A percentile compares a stretch with the other conserved stretches of the same genome.
These are phyloP conservation scores for Drosophila monieri DNA, from an alignment of 2,888 invertebrate species.

Conservation along the genomic window DNA sequence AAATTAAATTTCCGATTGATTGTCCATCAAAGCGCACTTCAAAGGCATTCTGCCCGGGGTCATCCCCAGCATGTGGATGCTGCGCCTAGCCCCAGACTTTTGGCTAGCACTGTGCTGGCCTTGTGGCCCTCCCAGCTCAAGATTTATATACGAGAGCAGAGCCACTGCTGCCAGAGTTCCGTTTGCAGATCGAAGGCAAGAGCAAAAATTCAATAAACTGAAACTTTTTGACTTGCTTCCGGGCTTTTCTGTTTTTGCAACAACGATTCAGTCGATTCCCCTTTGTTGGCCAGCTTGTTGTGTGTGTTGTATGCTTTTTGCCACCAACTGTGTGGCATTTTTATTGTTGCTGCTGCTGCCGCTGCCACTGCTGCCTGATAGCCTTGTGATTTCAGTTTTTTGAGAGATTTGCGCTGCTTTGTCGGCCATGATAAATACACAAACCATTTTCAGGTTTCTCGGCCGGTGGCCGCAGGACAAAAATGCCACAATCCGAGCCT, in stretches of 20 bases:
- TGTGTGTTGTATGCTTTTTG: slow-evolving; percentile 50
- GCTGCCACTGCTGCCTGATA: slow-evolving; percentile 56
- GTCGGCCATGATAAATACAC: slow-evolving; percentile 75
- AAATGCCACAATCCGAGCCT: slow-evolving; percentile 47
- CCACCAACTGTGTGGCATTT: slow-evolving; percentile 76
- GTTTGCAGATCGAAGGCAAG: slow-evolving; percentile 57
- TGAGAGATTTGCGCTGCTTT: slow-evolving; percentile 70
- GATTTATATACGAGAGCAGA: slow-evolving; percentile 21
- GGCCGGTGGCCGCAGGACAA: slow-evolving; percentile 74
- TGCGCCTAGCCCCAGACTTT: slow-evolving; percentile 14
- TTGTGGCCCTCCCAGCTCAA: slow-evolving; percentile 10
- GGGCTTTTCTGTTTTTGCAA: slow-evolving; percentile 37
- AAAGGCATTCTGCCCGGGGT: slow-evolving; percentile 8
- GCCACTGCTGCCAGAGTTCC: slow-evolving; percentile 20
- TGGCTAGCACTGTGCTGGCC: slow-evolving; percentile 24
- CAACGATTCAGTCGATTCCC: slow-evolving; percentile 10
- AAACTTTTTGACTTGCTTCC: slow-evolving; percentile 49
- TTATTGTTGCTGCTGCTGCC: slow-evolving; percentile 60
- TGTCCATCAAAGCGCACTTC: slow-evolving; percentile 33
- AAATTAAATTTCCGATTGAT: slow-evolving; percentile 42
- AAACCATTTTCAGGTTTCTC: slow-evolving; percentile 73
- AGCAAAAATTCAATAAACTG: slow-evolving; percentile 74
- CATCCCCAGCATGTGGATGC: not conserved
- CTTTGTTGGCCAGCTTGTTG: slow-evolving; percentile 45
- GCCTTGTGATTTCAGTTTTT: slow-evolving; percentile 72